Base-by-base conservation (phyloP, 2,888 invertebrate genomes). In the Meteorus colon region DNA sequence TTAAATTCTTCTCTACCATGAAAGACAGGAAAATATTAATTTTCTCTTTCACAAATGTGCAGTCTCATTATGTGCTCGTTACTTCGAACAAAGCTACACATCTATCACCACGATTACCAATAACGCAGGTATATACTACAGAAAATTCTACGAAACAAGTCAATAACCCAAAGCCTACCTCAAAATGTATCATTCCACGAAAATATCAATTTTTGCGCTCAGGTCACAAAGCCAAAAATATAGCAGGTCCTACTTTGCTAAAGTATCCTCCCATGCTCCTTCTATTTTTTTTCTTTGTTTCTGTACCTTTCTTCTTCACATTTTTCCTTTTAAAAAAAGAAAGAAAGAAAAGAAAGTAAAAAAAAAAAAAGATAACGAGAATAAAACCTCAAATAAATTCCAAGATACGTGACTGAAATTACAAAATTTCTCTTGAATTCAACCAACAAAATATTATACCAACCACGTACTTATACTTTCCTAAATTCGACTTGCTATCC, bases 1-100 rank as follows among this genome's bases (percentile, higher is more conserved):
- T 24, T 24, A 55, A 34, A 34, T 19, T 55, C 55, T 24, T 19
- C 51, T 24, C 19, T 24, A 19, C 8, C 8, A 2, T 6, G n/a
- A n/a, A 24, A 19, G n/a, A 55, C 4, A 48, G 48, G 6, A 16
- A 48, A 48, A 16, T 29, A 55, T 31, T 51, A 19, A 70, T 51
- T 31, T 71, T 34, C 41, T 48, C 12, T 5, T 29, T 19, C 27
- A 41, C 29, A 45, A 24, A 66, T 67, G 29, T 34, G 63, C 76
- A 1, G 19, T 8, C 65, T 63, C 70, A 73, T 70, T 73, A 73
- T 74, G 78, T 74, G 67, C 78, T 78, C 27, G 19, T 63, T 55
- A 55, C 24, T 19, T 19, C 8, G 55, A 8, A 55, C 55, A 55
- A 55, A 55, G 55, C 55, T 19, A 55, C 5, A n/a, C 19, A 55